Evolutionary conservation across 1,140 invertebrate species (phyloP).

Genomic region (Lordiphosa clarofinis): DNA sequence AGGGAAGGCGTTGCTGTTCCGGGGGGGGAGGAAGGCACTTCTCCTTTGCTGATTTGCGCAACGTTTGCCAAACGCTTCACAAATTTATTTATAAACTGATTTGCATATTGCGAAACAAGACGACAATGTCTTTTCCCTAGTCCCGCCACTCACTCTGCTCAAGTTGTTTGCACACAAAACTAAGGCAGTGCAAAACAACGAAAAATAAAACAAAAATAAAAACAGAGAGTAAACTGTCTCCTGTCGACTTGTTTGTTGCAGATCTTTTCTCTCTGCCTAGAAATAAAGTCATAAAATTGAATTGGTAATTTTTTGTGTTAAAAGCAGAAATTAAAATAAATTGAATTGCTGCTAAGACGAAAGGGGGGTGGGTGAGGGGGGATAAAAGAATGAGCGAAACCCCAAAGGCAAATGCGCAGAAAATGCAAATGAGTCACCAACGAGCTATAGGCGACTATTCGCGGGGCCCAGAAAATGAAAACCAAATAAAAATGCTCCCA

Average conservation of each 20-base stretch:
- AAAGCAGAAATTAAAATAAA: slow-evolving; percentile 78
- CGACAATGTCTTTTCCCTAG: slow-evolving; percentile 16
- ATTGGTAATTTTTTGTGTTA: slow-evolving; percentile 78
- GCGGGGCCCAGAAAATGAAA: slow-evolving; percentile 49
- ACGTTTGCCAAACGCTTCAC: slow-evolving; percentile 37
- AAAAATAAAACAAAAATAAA: slow-evolving; percentile 13
- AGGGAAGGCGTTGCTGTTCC: neutral
- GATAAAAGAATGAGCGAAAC: slow-evolving; percentile 19
- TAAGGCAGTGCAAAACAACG: neutral
- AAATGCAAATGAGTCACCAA: slow-evolving; percentile 68
- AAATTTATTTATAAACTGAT: slow-evolving; percentile 71
- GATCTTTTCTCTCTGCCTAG: slow-evolving; percentile 8
- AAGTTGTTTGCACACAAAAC: slow-evolving; percentile 52
- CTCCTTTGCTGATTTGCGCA: slow-evolving; percentile 8
- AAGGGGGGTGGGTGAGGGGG: slow-evolving; percentile 23
- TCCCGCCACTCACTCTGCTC: neutral
- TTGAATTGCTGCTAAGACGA: slow-evolving; percentile 73
- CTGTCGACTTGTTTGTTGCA: slow-evolving; percentile 13
- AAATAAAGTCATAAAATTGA: slow-evolving; percentile 76
- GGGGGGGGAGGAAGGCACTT: neutral
- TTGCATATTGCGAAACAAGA: slow-evolving; percentile 58
- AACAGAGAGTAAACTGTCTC: slow-evolving; percentile 5
- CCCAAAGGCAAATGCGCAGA: slow-evolving; percentile 44
- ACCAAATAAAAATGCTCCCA: slow-evolving; percentile 44
- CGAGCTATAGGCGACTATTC: slow-evolving; percentile 30